Conservation (phyloP, 2,888 invertebrate species). For the Epinotia demarniana region DNA sequence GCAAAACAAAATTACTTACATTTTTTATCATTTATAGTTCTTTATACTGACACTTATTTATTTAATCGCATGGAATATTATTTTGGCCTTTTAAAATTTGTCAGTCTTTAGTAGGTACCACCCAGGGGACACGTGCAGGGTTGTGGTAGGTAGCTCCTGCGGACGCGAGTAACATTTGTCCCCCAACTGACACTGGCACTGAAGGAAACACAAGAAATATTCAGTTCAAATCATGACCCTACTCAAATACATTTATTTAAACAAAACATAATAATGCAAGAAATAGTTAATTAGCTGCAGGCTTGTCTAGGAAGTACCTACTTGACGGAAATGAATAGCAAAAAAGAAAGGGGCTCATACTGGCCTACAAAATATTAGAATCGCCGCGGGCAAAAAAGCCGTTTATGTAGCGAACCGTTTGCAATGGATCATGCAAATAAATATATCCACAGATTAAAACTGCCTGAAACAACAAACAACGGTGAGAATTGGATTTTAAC, state of each 20-base stretch:
- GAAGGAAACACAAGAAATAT: background rate
- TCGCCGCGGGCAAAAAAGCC: background rate
- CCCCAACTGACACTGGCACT: too few species aligned
- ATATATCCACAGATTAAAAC: slow-evolving; percentile 25
- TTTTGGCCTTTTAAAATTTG: too few species aligned
- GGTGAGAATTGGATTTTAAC: background rate
- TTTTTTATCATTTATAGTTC: background rate
- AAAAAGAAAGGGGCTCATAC: slow-evolving; percentile 3
- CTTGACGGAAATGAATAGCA: slow-evolving; percentile 11
- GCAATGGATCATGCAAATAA: background rate
- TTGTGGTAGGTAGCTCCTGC: too few species aligned
- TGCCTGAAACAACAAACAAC: slow-evolving; percentile 23
- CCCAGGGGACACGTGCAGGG: too few species aligned
- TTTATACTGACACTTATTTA: too few species aligned
- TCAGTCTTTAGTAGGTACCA: too few species aligned
- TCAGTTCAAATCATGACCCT: background rate
- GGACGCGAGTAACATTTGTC: too few species aligned
- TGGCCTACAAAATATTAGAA: slow-evolving; percentile 13
- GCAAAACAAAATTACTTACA: background rate
- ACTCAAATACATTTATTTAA: too few species aligned
- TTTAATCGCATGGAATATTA: too few species aligned
- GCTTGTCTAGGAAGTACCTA: background rate
- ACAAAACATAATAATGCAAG: too few species aligned
- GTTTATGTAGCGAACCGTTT: background rate
- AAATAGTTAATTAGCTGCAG: too few species aligned